phyloP scores from a whole-genome alignment of 2,797 vertebrate genomes.

The Pangasius larnaudii region DNA sequence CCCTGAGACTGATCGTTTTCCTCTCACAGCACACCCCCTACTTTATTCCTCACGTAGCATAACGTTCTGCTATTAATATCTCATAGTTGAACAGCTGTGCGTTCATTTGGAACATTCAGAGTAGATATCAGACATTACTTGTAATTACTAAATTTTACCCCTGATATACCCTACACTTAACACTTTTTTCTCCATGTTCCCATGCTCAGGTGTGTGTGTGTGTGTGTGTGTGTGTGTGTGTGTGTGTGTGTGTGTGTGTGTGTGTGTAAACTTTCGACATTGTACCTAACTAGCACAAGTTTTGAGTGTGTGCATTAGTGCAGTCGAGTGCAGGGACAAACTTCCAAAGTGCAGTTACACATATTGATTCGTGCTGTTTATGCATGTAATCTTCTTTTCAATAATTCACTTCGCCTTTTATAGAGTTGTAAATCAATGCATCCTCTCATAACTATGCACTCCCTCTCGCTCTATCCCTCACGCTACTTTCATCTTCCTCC shows the following conservation, averaged over 20 bases:
- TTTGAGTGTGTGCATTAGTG: constrained; percentile 27
- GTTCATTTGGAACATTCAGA: not conserved
- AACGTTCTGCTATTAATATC: not conserved
- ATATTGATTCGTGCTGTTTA: constrained; percentile 77
- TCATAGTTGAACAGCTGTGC: not conserved
- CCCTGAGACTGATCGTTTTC: not conserved
- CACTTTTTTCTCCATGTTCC: not conserved
- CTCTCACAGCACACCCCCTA: not conserved
- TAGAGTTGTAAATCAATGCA: constrained; percentile 70
- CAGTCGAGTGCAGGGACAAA: constrained; percentile 27
- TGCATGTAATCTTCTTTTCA: constrained; percentile 73
- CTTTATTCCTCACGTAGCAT: not conserved
- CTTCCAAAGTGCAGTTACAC: constrained; percentile 63
- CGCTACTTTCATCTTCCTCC: constrained; percentile 16
- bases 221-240: not conserved
- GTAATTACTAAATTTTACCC: constrained; percentile 2
- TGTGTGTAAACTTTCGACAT: not conserved
- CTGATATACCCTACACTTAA: not conserved
- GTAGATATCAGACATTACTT: not conserved
- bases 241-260: too few species aligned
- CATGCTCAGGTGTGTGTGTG: not conserved
- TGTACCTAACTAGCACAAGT: not conserved
- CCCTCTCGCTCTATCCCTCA: constrained; percentile 29
- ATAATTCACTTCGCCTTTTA: constrained; percentile 76
- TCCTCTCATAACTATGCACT: constrained; percentile 51